phyloP scores from a whole-genome alignment of 2,113 vertebrate genomes.

The Indri indri region DNA sequence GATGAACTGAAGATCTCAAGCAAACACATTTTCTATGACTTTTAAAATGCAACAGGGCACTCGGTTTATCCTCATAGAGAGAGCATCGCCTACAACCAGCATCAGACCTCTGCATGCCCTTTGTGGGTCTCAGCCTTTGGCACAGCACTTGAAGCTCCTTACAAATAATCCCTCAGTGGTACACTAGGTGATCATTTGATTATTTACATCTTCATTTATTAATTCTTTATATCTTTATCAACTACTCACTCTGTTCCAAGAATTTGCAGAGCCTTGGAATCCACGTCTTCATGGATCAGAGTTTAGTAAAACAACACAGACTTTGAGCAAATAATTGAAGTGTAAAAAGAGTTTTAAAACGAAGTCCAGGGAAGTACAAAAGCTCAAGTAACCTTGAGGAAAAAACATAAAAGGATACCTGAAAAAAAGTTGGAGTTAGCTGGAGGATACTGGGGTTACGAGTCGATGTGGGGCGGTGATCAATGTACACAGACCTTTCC shows the following conservation, averaged over 20 bases:
- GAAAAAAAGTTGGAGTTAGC: neutral
- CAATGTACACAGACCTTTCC: neutral
- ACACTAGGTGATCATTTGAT: neutral
- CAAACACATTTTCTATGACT: neutral
- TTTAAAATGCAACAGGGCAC: fast-evolving
- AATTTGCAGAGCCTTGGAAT: neutral
- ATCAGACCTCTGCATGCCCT: neutral
- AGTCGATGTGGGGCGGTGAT: neutral
- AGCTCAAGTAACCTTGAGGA: neutral
- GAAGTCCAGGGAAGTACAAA: neutral
- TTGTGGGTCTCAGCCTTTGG: neutral
- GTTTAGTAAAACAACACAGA: neutral
- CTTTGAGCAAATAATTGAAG: neutral
- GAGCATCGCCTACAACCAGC: fast-evolving
- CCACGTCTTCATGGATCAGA: neutral
- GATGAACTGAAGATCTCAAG: neutral
- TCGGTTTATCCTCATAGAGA: neutral
- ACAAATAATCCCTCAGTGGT: neutral
- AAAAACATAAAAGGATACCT: neutral
- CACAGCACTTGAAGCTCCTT: neutral
- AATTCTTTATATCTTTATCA: neutral
- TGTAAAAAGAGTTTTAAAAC: neutral
- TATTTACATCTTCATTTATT: neutral
- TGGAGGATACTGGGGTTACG: neutral
- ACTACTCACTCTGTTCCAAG: neutral